phyloP scores from a whole-genome alignment of 2,888 invertebrate genomes.

The Notodonta dromedarius region DNA sequence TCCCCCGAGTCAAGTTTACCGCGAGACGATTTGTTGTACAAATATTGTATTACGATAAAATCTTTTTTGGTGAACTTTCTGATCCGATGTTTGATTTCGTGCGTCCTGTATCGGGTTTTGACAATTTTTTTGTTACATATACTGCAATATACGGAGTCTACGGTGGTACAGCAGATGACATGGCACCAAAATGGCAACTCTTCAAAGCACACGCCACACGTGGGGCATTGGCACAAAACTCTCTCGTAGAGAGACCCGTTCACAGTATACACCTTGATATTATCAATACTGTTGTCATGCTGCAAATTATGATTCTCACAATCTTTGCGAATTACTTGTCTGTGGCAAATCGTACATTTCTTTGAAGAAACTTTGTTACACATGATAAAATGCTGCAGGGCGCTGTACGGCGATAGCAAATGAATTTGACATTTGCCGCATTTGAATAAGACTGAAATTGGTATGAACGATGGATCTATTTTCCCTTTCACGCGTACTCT shows the following conservation, averaged over 20 bases:
- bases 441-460: constrained; percentile 44
- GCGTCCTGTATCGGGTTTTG: constrained; percentile 12
- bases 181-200: constrained; percentile 46
- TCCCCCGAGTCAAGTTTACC: not conserved
- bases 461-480: constrained; percentile 27
- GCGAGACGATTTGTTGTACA: not conserved
- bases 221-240: constrained; percentile 46
- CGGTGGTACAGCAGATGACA: constrained; percentile 24
- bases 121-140: constrained; percentile 40
- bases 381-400: constrained; percentile 21
- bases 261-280: constrained; percentile 44
- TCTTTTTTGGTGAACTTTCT: constrained; percentile 29
- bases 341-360: constrained; percentile 44
- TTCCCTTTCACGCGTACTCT: constrained; percentile 6
- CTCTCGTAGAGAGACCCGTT: constrained; percentile 33
- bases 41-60: constrained; percentile 28
- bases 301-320: constrained; percentile 42
- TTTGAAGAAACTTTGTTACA: constrained; percentile 17
- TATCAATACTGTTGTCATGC: constrained; percentile 38
- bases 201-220: constrained; percentile 49
- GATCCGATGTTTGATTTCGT: constrained; percentile 27
- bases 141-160: constrained; percentile 25
- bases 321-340: constrained; percentile 40
- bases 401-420: constrained; percentile 37
- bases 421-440: constrained; percentile 45